Evolutionary conservation across 2,888 invertebrate genomes (phyloP).

Genomic region (Mayetiola destructor): DNA sequence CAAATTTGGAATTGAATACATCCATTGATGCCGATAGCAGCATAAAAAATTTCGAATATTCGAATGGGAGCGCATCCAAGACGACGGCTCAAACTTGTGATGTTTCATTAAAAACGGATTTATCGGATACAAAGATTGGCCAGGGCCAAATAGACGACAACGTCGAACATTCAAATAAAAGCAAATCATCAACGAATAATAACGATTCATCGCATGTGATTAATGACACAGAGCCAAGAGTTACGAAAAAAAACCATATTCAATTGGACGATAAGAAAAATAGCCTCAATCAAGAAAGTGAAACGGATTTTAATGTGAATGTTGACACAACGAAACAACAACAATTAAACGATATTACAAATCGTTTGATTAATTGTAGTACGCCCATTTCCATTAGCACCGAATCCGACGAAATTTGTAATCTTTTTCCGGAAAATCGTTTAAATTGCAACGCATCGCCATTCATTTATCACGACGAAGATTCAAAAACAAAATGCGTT

Average conservation of each 20-base stretch:
- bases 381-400: slow-evolving; percentile 18
- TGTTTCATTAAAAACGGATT: slow-evolving; percentile 7
- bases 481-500: slow-evolving; percentile 19
- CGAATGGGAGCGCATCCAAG: neutral
- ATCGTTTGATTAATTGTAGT: slow-evolving; percentile 19
- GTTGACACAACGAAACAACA: slow-evolving; percentile 6
- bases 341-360: neutral
- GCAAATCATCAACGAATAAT: slow-evolving; percentile 1
- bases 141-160: neutral
- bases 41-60: neutral
- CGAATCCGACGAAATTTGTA: slow-evolving; percentile 19
- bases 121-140: neutral
- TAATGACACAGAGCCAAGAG: neutral
- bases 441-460: neutral
- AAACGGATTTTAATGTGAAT: neutral
- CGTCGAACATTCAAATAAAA: neutral
- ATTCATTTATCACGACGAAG: slow-evolving; percentile 6
- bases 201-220: neutral
- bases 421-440: slow-evolving; percentile 18
- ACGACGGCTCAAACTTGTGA: neutral
- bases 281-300: neutral
- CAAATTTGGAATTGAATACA: neutral
- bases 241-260: neutral
- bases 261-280: slow-evolving; percentile 3
- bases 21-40: slow-evolving; percentile 11